These are phyloP conservation scores for Diarsia brunnea DNA, from an alignment of 2,888 invertebrate genomes.

Conservation along the genomic window DNA sequence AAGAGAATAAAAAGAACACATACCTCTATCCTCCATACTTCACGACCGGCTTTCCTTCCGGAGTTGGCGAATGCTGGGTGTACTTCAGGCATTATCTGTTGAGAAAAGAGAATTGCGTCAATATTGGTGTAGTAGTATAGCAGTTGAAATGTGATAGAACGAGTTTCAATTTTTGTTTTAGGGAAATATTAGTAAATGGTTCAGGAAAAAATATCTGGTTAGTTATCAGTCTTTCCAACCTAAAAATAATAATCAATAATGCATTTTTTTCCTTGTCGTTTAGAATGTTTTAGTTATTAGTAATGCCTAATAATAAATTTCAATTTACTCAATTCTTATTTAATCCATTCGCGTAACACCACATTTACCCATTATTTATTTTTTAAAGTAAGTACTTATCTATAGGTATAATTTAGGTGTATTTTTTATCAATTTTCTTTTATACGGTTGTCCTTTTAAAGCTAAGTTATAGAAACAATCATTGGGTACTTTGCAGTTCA, in stretches of 20 bases:
- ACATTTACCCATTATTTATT: too few species aligned
- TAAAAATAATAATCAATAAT: neutral
- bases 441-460: neutral
- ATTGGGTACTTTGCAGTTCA: too few species aligned
- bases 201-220: neutral
- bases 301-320: too few species aligned
- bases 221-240: neutral
- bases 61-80: conserved; percentile 93
- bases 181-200: neutral
- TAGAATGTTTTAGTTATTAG: too few species aligned
- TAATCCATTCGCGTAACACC: too few species aligned
- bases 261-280: too few species aligned
- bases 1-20: conserved; percentile 65
- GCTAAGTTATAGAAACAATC: too few species aligned
- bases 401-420: too few species aligned
- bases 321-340: too few species aligned
- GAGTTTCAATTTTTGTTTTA: neutral
- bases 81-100: conserved; percentile 81
- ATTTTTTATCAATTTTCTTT: too few species aligned
- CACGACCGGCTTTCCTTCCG: conserved; percentile 92
- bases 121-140: neutral
- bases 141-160: neutral
- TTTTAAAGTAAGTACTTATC: too few species aligned
- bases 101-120: conserved; percentile 15
- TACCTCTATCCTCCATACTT: conserved; percentile 96